phyloP scores from a whole-genome alignment of 2,113 vertebrate species.

The Rhea pennata region DNA sequence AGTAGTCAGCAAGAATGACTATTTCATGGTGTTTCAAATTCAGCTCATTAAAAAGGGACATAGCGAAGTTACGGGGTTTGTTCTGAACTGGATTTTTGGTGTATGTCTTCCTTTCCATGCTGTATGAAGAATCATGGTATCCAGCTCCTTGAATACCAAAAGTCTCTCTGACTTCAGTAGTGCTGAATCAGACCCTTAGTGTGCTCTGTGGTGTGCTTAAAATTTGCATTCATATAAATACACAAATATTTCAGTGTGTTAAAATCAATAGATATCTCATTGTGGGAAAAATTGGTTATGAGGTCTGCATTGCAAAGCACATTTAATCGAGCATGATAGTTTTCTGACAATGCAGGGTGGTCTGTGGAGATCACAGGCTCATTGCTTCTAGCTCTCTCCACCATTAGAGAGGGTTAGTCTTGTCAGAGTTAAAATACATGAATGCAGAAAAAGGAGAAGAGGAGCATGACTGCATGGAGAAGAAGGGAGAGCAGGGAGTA shows the following conservation, averaged over 20 bases:
- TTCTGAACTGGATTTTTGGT: not conserved
- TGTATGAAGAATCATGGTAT: not conserved
- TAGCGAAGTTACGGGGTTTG: not conserved
- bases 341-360: not conserved
- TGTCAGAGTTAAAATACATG: not conserved
- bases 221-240: not conserved
- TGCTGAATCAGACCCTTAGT: not conserved
- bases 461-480: not conserved
- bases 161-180: not conserved
- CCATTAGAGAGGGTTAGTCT: not conserved
- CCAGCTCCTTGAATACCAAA: not conserved
- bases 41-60: not conserved
- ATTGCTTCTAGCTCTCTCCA: not conserved
- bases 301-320: not conserved
- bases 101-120: not conserved
- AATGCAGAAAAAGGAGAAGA: not conserved
- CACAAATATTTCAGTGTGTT: not conserved
- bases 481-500: not conserved
- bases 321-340: not conserved
- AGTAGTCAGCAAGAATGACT: not conserved
- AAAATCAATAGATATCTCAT: not conserved
- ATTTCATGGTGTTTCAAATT: not conserved
- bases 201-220: not conserved
- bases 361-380: not conserved
- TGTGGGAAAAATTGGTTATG: not conserved